Percentiles rank a stretch among this genome's conserved stretches.
These are phyloP conservation scores for Matsumurasca onukii DNA, from an alignment of 1,140 invertebrate genomes.

Conservation along the genomic window DNA sequence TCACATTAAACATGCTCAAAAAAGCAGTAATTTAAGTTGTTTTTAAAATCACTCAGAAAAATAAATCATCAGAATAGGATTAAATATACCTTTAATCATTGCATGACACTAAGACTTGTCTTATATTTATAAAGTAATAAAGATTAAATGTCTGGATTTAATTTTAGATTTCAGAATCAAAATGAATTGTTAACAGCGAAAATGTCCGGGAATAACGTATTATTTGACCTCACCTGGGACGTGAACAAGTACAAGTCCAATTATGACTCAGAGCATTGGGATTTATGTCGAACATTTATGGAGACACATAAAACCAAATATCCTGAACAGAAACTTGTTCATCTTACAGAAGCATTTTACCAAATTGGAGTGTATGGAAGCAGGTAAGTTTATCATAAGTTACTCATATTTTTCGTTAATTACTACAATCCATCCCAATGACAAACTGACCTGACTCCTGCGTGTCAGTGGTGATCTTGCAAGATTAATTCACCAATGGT, in stretches of 20 bases:
- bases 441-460: not conserved
- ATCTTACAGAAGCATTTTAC: slow-evolving; percentile 3
- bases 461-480: not conserved
- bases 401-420: not conserved
- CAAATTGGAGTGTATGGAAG: slow-evolving; percentile 7
- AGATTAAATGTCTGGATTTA: not conserved
- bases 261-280: slow-evolving; percentile 10
- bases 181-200: not conserved
- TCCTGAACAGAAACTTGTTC: not conserved
- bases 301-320: slow-evolving; percentile 3
- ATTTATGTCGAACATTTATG: not conserved
- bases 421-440: not conserved
- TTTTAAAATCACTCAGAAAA: too few species aligned
- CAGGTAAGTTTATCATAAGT: not conserved
- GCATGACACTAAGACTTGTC: too few species aligned
- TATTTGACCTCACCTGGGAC: not conserved
- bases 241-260: slow-evolving; percentile 5
- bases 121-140: too few species aligned
- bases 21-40: too few species aligned
- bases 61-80: too few species aligned
- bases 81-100: too few species aligned
- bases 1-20: too few species aligned
- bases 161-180: not conserved
- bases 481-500: not conserved
- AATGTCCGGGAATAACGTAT: not conserved